Conservation (phyloP, 2,888 invertebrate genomes). For the Tetheella fluctuosa region DNA sequence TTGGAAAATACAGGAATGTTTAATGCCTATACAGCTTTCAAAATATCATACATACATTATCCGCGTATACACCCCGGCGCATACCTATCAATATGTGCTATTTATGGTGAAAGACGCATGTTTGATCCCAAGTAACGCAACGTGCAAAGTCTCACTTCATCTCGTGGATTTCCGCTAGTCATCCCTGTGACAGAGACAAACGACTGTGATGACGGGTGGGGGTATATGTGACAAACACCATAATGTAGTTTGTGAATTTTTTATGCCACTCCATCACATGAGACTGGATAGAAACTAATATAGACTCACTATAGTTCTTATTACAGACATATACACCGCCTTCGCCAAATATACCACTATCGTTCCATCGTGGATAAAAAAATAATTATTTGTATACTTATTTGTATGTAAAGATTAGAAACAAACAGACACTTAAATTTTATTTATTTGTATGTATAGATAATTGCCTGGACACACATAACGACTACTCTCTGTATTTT, state of each 20-base stretch:
- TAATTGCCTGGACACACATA: too few species aligned
- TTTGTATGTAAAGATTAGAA: too few species aligned
- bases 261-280: background rate
- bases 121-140: slow-evolving; percentile 6
- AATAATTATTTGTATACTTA: too few species aligned
- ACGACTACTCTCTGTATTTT: too few species aligned
- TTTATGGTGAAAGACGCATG: background rate
- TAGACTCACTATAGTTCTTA: too few species aligned
- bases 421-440: too few species aligned
- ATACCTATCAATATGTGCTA: background rate
- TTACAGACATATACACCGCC: too few species aligned
- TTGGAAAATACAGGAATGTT: too few species aligned
- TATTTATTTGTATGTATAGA: too few species aligned
- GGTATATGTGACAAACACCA: slow-evolving; percentile 1
- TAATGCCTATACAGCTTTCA: too few species aligned
- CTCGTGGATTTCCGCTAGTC: slow-evolving; percentile 13
- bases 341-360: too few species aligned
- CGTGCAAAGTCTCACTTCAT: slow-evolving; percentile 7
- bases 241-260: slow-evolving; percentile 6
- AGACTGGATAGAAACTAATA: background rate
- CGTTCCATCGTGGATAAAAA: too few species aligned
- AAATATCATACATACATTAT: background rate
- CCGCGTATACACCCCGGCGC: background rate
- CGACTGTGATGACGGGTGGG: slow-evolving; percentile 5
- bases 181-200: slow-evolving; percentile 13